Conservation (phyloP, 1,140 invertebrate species). For the Ladona fulva region DNA sequence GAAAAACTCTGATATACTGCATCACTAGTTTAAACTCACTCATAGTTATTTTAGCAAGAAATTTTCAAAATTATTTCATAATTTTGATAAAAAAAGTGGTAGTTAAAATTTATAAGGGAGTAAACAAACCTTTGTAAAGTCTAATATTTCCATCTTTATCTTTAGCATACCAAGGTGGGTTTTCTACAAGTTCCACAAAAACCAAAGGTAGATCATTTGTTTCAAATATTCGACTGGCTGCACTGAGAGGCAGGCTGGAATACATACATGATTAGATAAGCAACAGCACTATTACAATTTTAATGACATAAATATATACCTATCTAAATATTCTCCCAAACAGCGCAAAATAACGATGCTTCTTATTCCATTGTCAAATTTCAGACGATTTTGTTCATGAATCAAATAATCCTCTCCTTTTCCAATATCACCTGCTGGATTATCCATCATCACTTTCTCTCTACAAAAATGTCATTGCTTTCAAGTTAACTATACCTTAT, state of each 20-base stretch:
- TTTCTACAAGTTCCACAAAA: slow-evolving; percentile 53
- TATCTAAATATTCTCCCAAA: slow-evolving; percentile 34
- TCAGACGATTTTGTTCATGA: background rate
- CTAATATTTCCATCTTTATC: slow-evolving; percentile 26
- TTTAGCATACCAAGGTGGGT: slow-evolving; percentile 57
- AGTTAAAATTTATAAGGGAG: no score
- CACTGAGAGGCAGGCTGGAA: slow-evolving; percentile 46
- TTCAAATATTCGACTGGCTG: slow-evolving; percentile 50
- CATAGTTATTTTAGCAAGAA: no score
- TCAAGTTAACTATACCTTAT: background rate
- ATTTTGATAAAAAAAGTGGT: no score
- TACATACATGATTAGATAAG: background rate
- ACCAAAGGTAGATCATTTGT: slow-evolving; percentile 64
- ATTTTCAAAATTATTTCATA: no score
- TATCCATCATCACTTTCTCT: background rate
- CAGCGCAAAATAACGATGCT: slow-evolving; percentile 60
- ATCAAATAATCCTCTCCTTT: background rate
- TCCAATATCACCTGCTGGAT: background rate
- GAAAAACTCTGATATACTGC: no score
- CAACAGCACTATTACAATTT: background rate
- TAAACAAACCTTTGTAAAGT: slow-evolving; percentile 13
- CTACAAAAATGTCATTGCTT: background rate
- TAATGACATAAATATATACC: slow-evolving; percentile 14
- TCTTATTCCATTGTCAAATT: slow-evolving; percentile 58
- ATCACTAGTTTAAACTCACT: no score